Evolutionary conservation across 2,797 vertebrate species (phyloP).

Genomic region (Cebuella pygmaea): DNA sequence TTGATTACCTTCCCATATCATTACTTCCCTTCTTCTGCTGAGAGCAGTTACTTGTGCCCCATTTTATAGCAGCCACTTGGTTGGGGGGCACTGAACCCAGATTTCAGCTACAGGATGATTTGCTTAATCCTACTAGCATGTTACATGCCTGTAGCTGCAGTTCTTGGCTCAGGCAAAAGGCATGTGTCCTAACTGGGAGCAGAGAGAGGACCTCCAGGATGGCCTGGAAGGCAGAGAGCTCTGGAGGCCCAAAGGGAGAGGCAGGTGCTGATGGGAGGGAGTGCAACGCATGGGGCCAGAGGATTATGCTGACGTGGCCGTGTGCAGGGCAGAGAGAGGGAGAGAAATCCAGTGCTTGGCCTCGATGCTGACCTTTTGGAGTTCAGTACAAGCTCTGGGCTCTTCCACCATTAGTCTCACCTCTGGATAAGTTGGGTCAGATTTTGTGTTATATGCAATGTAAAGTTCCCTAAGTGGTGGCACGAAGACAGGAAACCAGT

Average conservation of each 20-base stretch:
- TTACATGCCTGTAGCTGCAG: no score
- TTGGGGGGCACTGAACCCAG: background rate
- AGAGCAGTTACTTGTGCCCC: no score
- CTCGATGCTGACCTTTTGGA: background rate
- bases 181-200: background rate
- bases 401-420: background rate
- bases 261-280: background rate
- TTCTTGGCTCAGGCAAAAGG: background rate
- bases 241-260: background rate
- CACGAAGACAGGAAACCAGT: background rate
- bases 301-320: rapidly evolving
- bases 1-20: background rate
- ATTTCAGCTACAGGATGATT: background rate
- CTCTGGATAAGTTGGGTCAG: background rate
- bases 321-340: background rate
- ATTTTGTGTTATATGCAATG: background rate
- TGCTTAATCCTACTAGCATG: background rate
- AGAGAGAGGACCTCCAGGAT: background rate
- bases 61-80: background rate
- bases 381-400: background rate
- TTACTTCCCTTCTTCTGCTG: background rate
- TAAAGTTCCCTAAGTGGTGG: background rate
- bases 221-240: background rate
- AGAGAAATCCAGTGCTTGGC: background rate
- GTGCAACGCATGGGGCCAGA: background rate